Conservation (phyloP, 1,140 invertebrate species). For the Drosophila aff. region DNA sequence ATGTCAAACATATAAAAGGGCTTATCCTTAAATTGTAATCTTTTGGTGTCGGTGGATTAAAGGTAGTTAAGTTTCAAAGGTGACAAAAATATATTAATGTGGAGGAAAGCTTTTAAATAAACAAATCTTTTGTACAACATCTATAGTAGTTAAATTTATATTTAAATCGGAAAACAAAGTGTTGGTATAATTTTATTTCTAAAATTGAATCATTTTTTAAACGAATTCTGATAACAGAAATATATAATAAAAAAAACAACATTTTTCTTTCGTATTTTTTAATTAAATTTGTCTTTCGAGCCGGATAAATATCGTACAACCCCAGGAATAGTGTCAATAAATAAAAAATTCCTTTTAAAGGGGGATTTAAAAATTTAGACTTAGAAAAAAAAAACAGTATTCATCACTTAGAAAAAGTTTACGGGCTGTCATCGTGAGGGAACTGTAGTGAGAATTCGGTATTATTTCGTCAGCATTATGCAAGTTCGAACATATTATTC, state of each 20-base stretch:
- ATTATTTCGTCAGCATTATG: constrained; percentile 67
- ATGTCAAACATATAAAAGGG: not conserved
- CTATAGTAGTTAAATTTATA: not conserved
- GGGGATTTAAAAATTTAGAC: not conserved
- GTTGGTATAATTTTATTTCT: no score
- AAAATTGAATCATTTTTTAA: no score
- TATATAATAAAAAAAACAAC: no score
- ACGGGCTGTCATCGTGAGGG: not conserved
- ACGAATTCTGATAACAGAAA: no score
- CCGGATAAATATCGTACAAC: no score
- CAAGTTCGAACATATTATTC: constrained; percentile 40
- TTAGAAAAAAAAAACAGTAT: not conserved
- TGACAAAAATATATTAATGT: not conserved
- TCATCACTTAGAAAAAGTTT: not conserved
- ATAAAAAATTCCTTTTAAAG: not conserved
- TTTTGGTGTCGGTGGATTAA: not conserved
- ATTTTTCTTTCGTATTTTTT: no score
- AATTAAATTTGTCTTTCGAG: no score
- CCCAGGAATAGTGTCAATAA: not conserved
- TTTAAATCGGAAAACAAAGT: no score
- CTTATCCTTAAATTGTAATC: not conserved
- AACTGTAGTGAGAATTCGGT: constrained; percentile 41
- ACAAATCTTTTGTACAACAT: not conserved
- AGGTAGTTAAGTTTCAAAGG: not conserved
- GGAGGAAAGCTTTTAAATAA: not conserved